phyloP scores from a whole-genome alignment of 2,797 vertebrate species.

The Chiloscyllium punctatum region DNA sequence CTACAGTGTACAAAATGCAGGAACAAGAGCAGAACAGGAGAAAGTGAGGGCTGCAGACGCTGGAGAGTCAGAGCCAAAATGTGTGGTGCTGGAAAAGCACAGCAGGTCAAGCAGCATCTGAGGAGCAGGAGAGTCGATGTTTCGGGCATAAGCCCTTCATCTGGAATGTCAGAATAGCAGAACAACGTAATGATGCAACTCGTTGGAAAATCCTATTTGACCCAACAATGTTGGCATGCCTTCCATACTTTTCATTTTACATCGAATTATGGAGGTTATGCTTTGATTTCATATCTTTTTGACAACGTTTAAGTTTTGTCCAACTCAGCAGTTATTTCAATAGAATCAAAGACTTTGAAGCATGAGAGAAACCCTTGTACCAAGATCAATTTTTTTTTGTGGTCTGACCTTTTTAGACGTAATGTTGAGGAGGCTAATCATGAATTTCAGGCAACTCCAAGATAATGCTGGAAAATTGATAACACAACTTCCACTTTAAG shows the following conservation, averaged over 20 bases:
- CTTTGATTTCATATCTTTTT: too few relatives aligned
- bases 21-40: not conserved
- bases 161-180: too few relatives aligned
- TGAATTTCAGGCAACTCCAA: not conserved
- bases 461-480: not conserved
- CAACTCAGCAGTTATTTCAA: too few relatives aligned
- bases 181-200: not conserved
- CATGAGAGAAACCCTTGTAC: not conserved
- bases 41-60: too few relatives aligned
- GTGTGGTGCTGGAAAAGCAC: too few relatives aligned
- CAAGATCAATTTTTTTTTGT: not conserved
- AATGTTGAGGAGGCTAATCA: not conserved
- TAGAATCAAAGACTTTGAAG: not conserved
- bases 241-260: not conserved
- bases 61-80: too few relatives aligned
- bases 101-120: too few relatives aligned
- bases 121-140: too few relatives aligned
- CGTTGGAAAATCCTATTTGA: not conserved
- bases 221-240: not conserved
- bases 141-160: too few relatives aligned
- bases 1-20: not conserved
- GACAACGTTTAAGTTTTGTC: too few relatives aligned
- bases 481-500: not conserved
- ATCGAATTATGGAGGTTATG: not conserved
- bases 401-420: not conserved